phyloP scores from a whole-genome alignment of 1,140 invertebrate genomes.

The Amphibalanus amphitrite region DNA sequence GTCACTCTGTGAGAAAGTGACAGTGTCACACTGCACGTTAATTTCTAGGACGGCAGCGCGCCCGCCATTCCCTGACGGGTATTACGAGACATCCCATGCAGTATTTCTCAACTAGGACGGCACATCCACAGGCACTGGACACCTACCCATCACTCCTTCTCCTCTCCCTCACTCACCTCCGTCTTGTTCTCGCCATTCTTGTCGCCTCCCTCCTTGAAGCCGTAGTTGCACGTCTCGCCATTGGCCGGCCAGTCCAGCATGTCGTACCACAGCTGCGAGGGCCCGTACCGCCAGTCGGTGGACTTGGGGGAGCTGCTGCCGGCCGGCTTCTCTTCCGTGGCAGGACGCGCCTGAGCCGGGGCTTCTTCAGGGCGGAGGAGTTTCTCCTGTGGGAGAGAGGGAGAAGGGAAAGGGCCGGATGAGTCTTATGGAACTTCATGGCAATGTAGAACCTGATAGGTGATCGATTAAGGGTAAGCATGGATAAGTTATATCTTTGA shows the following conservation, averaged over 20 bases:
- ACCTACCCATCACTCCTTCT: too few relatives aligned
- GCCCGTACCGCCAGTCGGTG: slow-evolving; percentile 91
- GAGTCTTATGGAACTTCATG: not conserved
- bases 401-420: slow-evolving; percentile 19
- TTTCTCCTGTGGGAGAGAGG: slow-evolving; percentile 15
- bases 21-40: too few relatives aligned
- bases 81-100: too few relatives aligned
- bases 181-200: not conserved
- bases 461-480: too few relatives aligned
- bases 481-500: too few relatives aligned
- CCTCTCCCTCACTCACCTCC: not conserved
- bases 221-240: slow-evolving; percentile 89
- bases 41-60: too few relatives aligned
- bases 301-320: slow-evolving; percentile 46
- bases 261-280: slow-evolving; percentile 94
- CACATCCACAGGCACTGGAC: too few relatives aligned
- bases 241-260: slow-evolving; percentile 83
- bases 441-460: too few relatives aligned
- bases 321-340: slow-evolving; percentile 16
- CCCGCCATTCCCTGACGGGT: too few relatives aligned
- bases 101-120: too few relatives aligned
- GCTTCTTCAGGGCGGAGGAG: slow-evolving; percentile 33
- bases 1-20: too few relatives aligned
- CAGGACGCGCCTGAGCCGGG: slow-evolving; percentile 26
- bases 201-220: slow-evolving; percentile 46